Base-by-base conservation (phyloP, 2,797 vertebrate species). In the Peromyscus eremicus region DNA sequence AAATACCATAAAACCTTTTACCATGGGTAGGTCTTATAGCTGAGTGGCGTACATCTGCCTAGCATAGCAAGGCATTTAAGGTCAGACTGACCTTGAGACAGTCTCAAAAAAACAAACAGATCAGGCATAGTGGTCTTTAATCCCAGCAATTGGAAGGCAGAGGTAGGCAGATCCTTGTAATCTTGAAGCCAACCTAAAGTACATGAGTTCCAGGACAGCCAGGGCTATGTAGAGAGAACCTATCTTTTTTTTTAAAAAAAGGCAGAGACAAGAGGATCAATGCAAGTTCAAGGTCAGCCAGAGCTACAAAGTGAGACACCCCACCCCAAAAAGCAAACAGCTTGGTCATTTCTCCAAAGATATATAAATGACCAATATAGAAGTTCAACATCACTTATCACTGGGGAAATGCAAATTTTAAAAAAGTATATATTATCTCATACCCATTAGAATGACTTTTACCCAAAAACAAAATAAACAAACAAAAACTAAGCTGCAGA, bases 1-100 rank as follows among this genome's bases (percentile, higher is more conserved):
- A 49, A 11, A 49, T 23, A 84, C 34, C 79, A 55, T 88, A 73
- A 93, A 93, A 89, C 27, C 34, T 80, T 96, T 73, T 29, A 83
- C 40, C 29, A 55, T 19, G 14, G 34, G 34, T n/a, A 46, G 32
- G 43, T 70, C 40, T 46, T 49, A 49, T 34, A 49, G 40, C 75
- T 77, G 7, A 55, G 49, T 17, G 2, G 11, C 11, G 17, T 46
- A 10, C 17, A 68, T 49, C 17, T 85, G 43, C 43, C 60, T 66
- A 46, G 62, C 40, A 66, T 21, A 17, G 62, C 43, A 23, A 84
- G 60, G 37, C 27, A 66, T 29, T 84, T 34, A 66, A 46, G 43
- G 43, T 37, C 73, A 76, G 73, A 25, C 12, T 9, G n/a, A 32
- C 27, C 27, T 84, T 64, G 25, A 64, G 27, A 40, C 81, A 46